These are phyloP conservation scores for Alligator mississippiensis DNA, from an alignment of 2,113 vertebrate genomes.

Conservation along the genomic window DNA sequence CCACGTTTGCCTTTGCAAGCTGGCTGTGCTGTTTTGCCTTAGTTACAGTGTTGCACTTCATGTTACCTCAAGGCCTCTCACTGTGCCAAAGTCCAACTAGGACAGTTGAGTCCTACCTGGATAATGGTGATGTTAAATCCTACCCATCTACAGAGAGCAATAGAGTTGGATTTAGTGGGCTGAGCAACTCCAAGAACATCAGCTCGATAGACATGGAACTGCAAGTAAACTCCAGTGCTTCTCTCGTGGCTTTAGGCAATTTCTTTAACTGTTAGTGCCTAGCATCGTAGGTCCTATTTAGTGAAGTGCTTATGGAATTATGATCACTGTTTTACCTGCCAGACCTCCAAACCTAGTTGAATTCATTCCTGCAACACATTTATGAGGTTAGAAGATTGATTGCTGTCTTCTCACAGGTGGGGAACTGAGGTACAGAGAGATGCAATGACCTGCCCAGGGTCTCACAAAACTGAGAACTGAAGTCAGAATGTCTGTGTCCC, in stretches of 20 bases:
- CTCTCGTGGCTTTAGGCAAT: background rate
- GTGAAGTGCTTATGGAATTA: background rate
- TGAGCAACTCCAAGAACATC: background rate
- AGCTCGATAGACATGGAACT: background rate
- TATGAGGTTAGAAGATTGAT: background rate
- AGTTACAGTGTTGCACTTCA: background rate
- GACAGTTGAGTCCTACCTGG: background rate
- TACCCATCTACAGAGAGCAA: background rate
- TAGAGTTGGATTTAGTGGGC: too few species aligned
- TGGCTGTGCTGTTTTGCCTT: rapidly evolving
- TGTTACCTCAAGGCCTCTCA: rapidly evolving
- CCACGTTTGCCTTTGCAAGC: background rate
- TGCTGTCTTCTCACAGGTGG: background rate
- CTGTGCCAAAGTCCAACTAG: rapidly evolving
- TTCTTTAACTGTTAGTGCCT: background rate
- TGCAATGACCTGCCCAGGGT: background rate
- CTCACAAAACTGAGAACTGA: background rate
- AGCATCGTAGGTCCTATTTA: background rate
- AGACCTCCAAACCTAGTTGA: background rate
- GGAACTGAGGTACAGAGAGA: background rate
- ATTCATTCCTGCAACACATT: background rate
- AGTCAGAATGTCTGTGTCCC: background rate
- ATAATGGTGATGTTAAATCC: background rate
- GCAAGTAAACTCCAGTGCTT: background rate
- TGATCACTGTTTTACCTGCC: rapidly evolving